phyloP scores from a whole-genome alignment of 2,113 vertebrate species.

The Cebus imitator region DNA sequence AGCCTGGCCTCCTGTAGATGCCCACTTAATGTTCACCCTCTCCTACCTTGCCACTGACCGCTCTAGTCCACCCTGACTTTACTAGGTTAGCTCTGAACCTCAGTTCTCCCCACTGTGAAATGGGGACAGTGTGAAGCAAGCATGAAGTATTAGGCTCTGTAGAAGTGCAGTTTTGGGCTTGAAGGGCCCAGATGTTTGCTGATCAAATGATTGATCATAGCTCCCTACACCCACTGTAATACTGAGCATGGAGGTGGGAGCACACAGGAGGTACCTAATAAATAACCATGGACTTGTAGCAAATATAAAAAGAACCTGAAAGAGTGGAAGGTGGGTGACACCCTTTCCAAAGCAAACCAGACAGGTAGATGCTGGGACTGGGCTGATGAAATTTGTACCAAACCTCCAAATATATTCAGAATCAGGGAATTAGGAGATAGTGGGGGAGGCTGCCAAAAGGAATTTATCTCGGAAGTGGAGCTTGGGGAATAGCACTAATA shows the following conservation, averaged over 20 bases:
- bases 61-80: background rate
- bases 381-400: background rate
- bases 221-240: background rate
- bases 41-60: background rate
- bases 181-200: background rate
- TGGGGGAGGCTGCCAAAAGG: conserved; percentile 76
- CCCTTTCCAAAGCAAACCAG: background rate
- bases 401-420: conserved; percentile 60
- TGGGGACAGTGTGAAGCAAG: background rate
- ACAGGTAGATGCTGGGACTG: conserved; percentile 16
- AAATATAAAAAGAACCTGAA: background rate
- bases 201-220: background rate
- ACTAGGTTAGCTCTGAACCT: background rate
- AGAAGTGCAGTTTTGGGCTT: background rate
- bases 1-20: fast-evolving
- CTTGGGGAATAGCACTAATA: conserved; percentile 82
- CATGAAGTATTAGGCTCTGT: background rate
- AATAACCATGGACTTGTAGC: background rate
- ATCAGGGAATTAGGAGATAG: conserved; percentile 61
- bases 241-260: background rate
- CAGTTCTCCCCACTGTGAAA: background rate
- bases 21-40: background rate
- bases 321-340: background rate
- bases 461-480: conserved; percentile 81
- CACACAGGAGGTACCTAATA: background rate